phyloP scores from a whole-genome alignment of 2,888 invertebrate genomes.

The Cordylochernes scorpioides region DNA sequence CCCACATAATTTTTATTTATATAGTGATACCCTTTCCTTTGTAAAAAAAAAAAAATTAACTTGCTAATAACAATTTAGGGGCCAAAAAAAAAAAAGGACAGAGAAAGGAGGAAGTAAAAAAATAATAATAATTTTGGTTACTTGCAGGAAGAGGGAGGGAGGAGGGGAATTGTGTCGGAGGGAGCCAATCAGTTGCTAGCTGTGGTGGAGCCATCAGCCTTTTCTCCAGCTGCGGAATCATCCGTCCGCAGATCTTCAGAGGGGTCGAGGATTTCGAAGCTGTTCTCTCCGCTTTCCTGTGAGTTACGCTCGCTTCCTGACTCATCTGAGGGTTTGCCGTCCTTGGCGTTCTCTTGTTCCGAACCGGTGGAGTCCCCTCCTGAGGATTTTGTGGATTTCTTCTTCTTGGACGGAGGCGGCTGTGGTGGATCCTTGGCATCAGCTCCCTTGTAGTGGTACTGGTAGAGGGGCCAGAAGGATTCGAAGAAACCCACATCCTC shows the following conservation, averaged over 20 bases:
- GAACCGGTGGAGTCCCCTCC: slow-evolving; percentile 35
- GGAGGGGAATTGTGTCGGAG: too few relatives aligned
- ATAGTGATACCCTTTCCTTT: too few relatives aligned
- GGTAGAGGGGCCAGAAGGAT: slow-evolving; percentile 88
- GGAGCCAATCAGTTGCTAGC: too few relatives aligned
- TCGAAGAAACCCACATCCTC: slow-evolving; percentile 98
- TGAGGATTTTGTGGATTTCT: slow-evolving; percentile 46
- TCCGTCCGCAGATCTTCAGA: slow-evolving; percentile 10
- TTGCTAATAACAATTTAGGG: too few relatives aligned
- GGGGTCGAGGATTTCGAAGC: slow-evolving; percentile 15
- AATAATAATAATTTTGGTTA: too few relatives aligned
- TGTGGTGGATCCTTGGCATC: slow-evolving; percentile 28
- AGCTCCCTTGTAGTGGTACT: slow-evolving; percentile 53
- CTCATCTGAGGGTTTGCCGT: slow-evolving; percentile 34
- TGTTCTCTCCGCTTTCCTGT: slow-evolving; percentile 8
- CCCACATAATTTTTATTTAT: too few relatives aligned
- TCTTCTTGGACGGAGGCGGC: slow-evolving; percentile 38
- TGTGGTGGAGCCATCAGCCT: too few relatives aligned
- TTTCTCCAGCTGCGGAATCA: too few relatives aligned
- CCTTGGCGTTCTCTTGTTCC: slow-evolving; percentile 29
- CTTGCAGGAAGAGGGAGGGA: too few relatives aligned
- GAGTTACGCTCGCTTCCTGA: slow-evolving; percentile 26
- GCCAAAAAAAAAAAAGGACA: too few relatives aligned
- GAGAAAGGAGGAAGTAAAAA: too few relatives aligned
- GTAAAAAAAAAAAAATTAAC: too few relatives aligned